Evolutionary conservation across 2,113 vertebrate genomes (phyloP).

Genomic region (Forbesichthys papilliferus): DNA sequence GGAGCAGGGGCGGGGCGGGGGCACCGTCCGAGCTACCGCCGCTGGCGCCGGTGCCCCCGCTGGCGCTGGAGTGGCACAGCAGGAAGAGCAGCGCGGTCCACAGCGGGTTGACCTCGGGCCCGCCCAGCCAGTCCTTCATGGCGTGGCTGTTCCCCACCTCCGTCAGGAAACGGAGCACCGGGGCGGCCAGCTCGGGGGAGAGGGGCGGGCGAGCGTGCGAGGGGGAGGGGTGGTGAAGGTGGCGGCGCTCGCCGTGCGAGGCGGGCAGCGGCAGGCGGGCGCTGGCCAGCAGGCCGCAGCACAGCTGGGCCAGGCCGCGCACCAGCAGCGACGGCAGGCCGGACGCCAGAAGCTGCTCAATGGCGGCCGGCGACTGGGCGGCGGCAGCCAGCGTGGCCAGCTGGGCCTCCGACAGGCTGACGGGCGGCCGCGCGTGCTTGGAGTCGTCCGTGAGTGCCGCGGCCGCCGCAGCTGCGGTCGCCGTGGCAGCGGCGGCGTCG

Average conservation of each 20-base stretch:
- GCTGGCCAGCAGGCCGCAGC: constrained; percentile 85
- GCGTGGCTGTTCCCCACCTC: constrained; percentile 96
- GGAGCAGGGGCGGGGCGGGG: constrained; percentile 53
- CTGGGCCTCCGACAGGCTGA: constrained; percentile 89
- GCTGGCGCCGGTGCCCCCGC: constrained; percentile 81
- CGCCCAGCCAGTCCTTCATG: constrained; percentile 99
- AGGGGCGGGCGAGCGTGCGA: constrained; percentile 79
- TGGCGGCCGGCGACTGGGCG: constrained; percentile 94
- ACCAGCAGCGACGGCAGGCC: constrained; percentile 92
- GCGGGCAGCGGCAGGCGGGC: constrained; percentile 84
- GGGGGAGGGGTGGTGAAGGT: constrained; percentile 62
- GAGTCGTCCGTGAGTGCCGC: constrained; percentile 93
- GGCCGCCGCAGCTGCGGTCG: constrained; percentile 39
- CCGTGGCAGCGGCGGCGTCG: neutral
- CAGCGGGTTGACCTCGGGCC: constrained; percentile 93
- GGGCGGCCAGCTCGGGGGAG: constrained; percentile 91
- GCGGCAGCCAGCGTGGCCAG: constrained; percentile 91
- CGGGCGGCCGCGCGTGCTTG: constrained; percentile 89
- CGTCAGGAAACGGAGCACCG: constrained; percentile 93
- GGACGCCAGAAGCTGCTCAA: constrained; percentile 94
- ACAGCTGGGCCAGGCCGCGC: constrained; percentile 91
- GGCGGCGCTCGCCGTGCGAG: constrained; percentile 75
- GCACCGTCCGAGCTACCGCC: constrained; percentile 53
- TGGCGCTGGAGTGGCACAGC: constrained; percentile 93
- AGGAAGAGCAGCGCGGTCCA: constrained; percentile 97